Base-by-base conservation (phyloP, 2,888 invertebrate genomes). In the Diachrysia chrysitis region DNA sequence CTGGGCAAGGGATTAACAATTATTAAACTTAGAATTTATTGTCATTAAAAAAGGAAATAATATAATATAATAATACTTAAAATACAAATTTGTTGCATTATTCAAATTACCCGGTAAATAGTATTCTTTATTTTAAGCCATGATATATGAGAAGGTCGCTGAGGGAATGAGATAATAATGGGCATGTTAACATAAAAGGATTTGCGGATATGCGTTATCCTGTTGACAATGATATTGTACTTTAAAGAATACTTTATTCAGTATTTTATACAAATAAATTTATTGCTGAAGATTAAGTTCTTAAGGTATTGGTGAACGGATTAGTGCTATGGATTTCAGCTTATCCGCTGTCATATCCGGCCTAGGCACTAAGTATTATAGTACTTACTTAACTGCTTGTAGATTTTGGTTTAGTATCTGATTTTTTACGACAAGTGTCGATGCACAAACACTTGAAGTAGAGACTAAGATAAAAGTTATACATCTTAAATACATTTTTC, bases 161-260 rank as follows among this genome's bases (percentile, higher is more conserved):
- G 12, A 57, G 37, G 12, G 29, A 7, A 32, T 17, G 19, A 58
- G 57, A 63, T 70, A 73, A 73, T 63, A 68, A 32, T 60, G 79
- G 79, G 48, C 70, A 57, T 25, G 14, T 29, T 10, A 66, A 66
- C 71, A 68, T 77, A 68, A 78, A 17, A 61, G 63, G 79, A 63
- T 75, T 78, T 77, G 71, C 60, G 58, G 71, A 57, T 55, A 63
- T 69, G 55, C 65, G 71, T 76, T 71, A 76, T 63, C 48, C 48
- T 56, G 29, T 61, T 55, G 35, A 63, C 62, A 63, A 56, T 66
- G 72, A 61, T 76, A 62, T 35, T 65, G 42, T 66, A 54, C 32
- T 57, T 16, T 9, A 35, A 54, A 76, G 76, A 76, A 66, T 66
- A 62, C 55, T 35, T 17, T 42, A 42, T 42, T 42, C 5, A 42